Percentiles rank a stretch among this genome's conserved stretches.
These are phyloP conservation scores for Rhodophaea formosa DNA, from an alignment of 2,888 invertebrate species.

Conservation along the genomic window DNA sequence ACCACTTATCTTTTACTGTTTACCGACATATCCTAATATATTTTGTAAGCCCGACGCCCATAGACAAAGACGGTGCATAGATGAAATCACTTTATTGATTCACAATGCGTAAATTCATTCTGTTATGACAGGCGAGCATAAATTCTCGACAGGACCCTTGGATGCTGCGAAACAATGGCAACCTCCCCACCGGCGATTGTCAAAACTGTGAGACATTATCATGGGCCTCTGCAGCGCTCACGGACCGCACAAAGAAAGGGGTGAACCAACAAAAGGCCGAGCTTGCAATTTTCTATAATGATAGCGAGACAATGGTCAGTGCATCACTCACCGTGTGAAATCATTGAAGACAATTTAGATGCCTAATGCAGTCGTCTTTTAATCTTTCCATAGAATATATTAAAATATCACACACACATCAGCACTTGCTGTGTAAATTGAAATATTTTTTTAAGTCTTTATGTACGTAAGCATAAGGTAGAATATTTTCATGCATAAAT, in stretches of 20 bases:
- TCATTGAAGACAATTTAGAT: slow-evolving; percentile 43
- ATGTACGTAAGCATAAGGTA: background rate
- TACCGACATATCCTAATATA: slow-evolving; percentile 66
- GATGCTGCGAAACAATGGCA: slow-evolving; percentile 76
- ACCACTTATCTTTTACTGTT: slow-evolving; percentile 57
- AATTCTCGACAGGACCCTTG: slow-evolving; percentile 73
- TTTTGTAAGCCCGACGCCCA: slow-evolving; percentile 70
- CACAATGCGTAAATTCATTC: slow-evolving; percentile 79
- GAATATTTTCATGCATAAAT: background rate
- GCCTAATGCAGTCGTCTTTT: slow-evolving; percentile 28
- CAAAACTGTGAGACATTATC: slow-evolving; percentile 70
- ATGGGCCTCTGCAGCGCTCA: slow-evolving; percentile 54
- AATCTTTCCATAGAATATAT: slow-evolving; percentile 18
- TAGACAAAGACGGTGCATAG: slow-evolving; percentile 71
- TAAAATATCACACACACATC: slow-evolving; percentile 17
- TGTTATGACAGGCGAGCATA: slow-evolving; percentile 80
- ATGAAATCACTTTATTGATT: slow-evolving; percentile 77
- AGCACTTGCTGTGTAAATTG: background rate
- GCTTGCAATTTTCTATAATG: slow-evolving; percentile 69
- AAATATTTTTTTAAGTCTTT: background rate
- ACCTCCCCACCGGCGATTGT: slow-evolving; percentile 63
- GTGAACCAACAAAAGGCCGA: slow-evolving; percentile 55
- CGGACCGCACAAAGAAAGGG: slow-evolving; percentile 66
- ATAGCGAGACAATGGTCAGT: slow-evolving; percentile 72
- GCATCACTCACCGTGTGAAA: slow-evolving; percentile 70